Evolutionary conservation across 2,888 invertebrate genomes (phyloP), one percentile per base, ranked within the genome.

Genomic region (Sarcophaga rosellei): DNA sequence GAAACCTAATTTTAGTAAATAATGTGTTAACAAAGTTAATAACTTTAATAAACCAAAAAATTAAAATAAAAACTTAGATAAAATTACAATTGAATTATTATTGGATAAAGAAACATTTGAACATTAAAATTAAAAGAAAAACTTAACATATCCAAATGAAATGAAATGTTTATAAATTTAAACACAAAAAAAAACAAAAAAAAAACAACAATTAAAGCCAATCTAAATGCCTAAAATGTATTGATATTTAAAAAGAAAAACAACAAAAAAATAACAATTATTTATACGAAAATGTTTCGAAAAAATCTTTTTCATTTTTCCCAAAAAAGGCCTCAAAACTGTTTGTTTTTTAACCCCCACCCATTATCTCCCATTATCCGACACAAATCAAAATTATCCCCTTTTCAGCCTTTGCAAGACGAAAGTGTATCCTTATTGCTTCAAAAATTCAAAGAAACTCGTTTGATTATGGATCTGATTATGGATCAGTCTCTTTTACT

Each of bases 11-110:
- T 15, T 53, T 17, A 53, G 17, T 53, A 17, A 15, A 53, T 45
- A 15, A 53, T 45, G 70, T 63, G 69, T 73, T 73, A 73, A 80
- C 66, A 80, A 80, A 73, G 78, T 70, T 70, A 61, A 70, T 72
- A 72, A 57, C 21, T 63, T 70, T 62, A 53, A 10, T 35, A 35
- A 8, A 10, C 1, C 3, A 35, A 10, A 35, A 35, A 35, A 35
- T 35, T 35, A 35, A 35, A 10, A 35, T 62, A 53, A 78, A 62
- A 20, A 25, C 57, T 21, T 62, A 63, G 47, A 35, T 66, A 76
- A 76, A 35, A 35, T 35, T 35, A 35, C 35, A 35, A 35, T 35
- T 35, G 35, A 35, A 35, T 35, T 35, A 25, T 25, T 25, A 35
- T 35, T 35, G 35, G 8, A 35, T 35, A 10, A 35, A 10, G 8